These are phyloP conservation scores for Gorsachius magnificus DNA, from an alignment of 2,797 vertebrate species.

Conservation along the genomic window DNA sequence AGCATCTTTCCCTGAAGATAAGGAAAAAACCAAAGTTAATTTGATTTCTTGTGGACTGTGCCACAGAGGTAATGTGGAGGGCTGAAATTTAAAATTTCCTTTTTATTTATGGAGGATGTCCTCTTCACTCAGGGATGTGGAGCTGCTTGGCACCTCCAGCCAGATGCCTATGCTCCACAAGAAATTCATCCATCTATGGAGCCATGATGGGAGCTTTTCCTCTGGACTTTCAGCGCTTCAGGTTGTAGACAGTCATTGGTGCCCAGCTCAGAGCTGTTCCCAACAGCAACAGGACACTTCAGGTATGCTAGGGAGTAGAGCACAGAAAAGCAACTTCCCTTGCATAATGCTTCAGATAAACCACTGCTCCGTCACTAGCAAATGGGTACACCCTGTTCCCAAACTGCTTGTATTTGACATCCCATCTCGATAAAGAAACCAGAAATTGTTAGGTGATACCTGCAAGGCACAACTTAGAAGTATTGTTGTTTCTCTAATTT, in stretches of 20 bases:
- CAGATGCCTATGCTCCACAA: background rate
- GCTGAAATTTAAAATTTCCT: background rate
- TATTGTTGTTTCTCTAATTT: background rate
- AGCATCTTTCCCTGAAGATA: background rate
- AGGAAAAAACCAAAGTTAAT: background rate
- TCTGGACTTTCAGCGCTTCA: background rate
- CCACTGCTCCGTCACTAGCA: background rate
- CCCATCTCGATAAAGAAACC: background rate
- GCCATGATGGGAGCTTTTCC: background rate
- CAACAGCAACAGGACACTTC: background rate
- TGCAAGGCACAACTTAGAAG: background rate
- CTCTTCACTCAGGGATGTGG: too few relatives aligned
- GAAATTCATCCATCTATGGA: background rate
- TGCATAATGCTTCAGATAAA: background rate
- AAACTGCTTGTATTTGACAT: background rate
- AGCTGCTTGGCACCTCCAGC: background rate
- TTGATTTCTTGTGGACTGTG: background rate
- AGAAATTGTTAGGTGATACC: background rate
- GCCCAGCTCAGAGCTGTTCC: rapidly evolving
- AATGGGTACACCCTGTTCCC: background rate
- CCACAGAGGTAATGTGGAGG: too few relatives aligned
- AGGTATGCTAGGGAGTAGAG: background rate
- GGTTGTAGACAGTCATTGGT: background rate
- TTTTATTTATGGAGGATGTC: background rate
- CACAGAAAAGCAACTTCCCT: background rate